Conservation (phyloP, 2,888 invertebrate species). For the Drosophila meridiana region DNA sequence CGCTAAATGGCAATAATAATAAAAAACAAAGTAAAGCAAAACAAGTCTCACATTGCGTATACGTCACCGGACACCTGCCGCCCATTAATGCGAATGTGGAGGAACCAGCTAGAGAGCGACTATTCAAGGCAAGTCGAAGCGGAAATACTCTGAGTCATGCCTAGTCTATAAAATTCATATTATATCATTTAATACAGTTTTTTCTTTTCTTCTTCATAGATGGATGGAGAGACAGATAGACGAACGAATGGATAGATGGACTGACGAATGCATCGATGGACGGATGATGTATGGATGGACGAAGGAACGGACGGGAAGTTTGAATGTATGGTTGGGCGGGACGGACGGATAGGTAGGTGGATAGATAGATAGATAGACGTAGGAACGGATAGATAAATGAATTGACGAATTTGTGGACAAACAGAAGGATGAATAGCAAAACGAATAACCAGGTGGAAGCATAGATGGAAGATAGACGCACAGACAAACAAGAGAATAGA, state of each 20-base stretch:
- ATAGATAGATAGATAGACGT: too few species aligned
- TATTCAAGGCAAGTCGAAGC: not conserved
- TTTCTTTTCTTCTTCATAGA: too few species aligned
- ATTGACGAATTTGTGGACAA: too few species aligned
- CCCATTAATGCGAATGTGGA: not conserved
- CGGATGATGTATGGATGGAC: not conserved
- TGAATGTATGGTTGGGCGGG: too few species aligned
- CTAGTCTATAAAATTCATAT: not conserved
- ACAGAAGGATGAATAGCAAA: too few species aligned
- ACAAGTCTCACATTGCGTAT: conserved; percentile 20
- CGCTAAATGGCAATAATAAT: conserved; percentile 29
- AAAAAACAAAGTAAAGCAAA: not conserved
- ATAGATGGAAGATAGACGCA: too few species aligned
- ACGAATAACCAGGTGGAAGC: too few species aligned
- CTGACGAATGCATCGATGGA: not conserved
- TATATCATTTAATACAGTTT: not conserved
- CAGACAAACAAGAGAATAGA: too few species aligned
- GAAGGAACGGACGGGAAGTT: not conserved
- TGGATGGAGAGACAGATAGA: not conserved
- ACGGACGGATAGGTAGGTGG: too few species aligned
- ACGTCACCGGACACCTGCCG: conserved; percentile 13
- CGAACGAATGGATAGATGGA: not conserved
- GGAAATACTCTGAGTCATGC: conserved; percentile 5
- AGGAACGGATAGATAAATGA: too few species aligned
- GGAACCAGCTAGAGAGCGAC: not conserved